Conservation (phyloP, 2,113 vertebrate species). For the Rhabdornis inornatus region DNA sequence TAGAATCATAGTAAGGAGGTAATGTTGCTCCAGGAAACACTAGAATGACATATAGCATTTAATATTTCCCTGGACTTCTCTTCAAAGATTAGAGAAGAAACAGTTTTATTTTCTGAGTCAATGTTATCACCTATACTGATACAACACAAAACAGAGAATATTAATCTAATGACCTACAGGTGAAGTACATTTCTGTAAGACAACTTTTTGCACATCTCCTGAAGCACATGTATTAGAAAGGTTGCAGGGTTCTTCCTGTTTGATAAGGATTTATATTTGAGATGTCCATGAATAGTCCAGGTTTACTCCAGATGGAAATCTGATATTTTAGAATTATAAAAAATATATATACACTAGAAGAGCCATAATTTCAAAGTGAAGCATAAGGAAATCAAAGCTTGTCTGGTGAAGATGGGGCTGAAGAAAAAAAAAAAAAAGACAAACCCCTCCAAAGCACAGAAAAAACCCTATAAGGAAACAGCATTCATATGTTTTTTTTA, state of each 20-base stretch:
- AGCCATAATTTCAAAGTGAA: background rate
- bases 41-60: background rate
- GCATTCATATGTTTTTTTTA: background rate
- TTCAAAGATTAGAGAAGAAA: background rate
- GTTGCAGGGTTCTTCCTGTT: background rate
- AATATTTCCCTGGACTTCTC: background rate
- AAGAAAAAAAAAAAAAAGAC: background rate
- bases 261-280: background rate
- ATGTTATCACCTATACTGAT: background rate
- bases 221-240: background rate
- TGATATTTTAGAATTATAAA: background rate
- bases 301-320: background rate
- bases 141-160: background rate
- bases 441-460: background rate
- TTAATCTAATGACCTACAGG: background rate
- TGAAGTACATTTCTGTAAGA: background rate
- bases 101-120: background rate
- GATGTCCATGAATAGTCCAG: background rate
- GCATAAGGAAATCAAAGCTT: background rate
- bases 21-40: background rate
- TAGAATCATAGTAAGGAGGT: background rate
- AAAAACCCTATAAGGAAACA: rapidly evolving
- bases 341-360: background rate
- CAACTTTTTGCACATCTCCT: background rate
- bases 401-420: background rate